Evolutionary conservation across 2,113 vertebrate species (phyloP), one percentile per base, ranked within the genome.

Genomic region (Acanthisitta chloris): DNA sequence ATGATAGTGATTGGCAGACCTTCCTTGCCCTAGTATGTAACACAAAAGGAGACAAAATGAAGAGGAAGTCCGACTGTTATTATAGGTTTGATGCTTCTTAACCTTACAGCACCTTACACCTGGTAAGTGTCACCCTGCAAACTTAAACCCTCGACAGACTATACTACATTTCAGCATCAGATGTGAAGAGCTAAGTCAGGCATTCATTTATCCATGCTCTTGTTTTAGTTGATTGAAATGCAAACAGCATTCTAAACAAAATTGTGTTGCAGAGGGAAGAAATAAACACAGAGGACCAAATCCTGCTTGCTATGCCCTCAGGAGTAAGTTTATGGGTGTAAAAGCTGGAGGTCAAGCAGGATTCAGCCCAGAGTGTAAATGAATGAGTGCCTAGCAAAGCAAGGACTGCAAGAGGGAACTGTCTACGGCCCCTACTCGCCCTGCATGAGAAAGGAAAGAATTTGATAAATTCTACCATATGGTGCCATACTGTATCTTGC

Each of bases 31-130:
- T 98, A 97, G 98, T 98, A 97, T 96, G 98, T 98, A 97, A 96
- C 98, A 99, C 98, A 99, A 99, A 99, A 98, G 98, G 95, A 92
- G 97, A 99, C 98, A 98, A 98, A 98, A 98, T 97, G 97, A 98
- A 98, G 98, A 98, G 99, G 98, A 99, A 99, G 99, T 98, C 97
- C 97, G 95, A 97, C 98, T 98, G 98, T 99, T 98, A 98, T 96
- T 97, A 94, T 95, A 96, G 96, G 98, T 97, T 98, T 97, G 97
- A 97, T 96, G 98, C 98, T 98, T 98, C 98, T 99, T 99, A 99
- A 98, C 98, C 98, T 98, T 89, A 98, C 70, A 96, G 93, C 97
- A 98, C 98, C 98, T 98, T 98, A 98, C 69, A 97, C 97, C 98
- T 97, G 97, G 97, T 97, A 98, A 97, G 74, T 96, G 96, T 97